A percentile compares a stretch with the other conserved stretches of the same genome.
phyloP scores from a whole-genome alignment of 1,140 invertebrate species.

The Rhyzopertha dominica region DNA sequence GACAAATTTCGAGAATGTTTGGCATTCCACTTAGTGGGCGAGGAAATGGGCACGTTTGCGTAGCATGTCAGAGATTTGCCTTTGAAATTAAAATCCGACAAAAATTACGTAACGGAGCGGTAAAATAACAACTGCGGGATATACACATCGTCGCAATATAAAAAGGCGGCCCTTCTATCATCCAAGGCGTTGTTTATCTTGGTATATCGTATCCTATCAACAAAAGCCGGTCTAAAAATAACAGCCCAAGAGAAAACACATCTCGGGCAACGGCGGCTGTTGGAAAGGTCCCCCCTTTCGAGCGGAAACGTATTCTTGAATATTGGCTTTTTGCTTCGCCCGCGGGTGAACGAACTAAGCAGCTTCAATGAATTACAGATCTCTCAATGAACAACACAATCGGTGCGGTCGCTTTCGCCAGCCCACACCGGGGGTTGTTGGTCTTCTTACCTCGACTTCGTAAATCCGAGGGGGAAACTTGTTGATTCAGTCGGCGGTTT shows the following conservation, averaged over 20 bases:
- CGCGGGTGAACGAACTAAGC: constrained; percentile 33
- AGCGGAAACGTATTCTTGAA: constrained; percentile 41
- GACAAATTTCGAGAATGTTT: too few species aligned
- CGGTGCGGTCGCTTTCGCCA: constrained; percentile 11
- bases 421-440: constrained; percentile 5
- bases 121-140: too few species aligned
- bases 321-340: constrained; percentile 36
- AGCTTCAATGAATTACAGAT: constrained; percentile 15
- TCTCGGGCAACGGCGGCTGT: too few species aligned
- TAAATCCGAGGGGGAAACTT: too few species aligned
- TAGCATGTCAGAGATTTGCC: too few species aligned
- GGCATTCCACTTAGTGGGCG: too few species aligned
- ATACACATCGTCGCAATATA: too few species aligned
- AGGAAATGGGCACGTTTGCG: too few species aligned
- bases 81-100: too few species aligned
- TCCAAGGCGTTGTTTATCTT: background rate
- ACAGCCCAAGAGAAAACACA: constrained; percentile 24
- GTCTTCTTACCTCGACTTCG: too few species aligned
- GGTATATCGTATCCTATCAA: constrained; percentile 15
- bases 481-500: too few species aligned
- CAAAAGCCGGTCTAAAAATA: constrained; percentile 27
- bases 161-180: background rate
- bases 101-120: too few species aligned
- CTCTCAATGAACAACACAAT: constrained; percentile 6
- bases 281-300: constrained; percentile 26